Evolutionary conservation across 2,113 vertebrate species (phyloP).

Genomic region (Paracanthobrama guichenoti): DNA sequence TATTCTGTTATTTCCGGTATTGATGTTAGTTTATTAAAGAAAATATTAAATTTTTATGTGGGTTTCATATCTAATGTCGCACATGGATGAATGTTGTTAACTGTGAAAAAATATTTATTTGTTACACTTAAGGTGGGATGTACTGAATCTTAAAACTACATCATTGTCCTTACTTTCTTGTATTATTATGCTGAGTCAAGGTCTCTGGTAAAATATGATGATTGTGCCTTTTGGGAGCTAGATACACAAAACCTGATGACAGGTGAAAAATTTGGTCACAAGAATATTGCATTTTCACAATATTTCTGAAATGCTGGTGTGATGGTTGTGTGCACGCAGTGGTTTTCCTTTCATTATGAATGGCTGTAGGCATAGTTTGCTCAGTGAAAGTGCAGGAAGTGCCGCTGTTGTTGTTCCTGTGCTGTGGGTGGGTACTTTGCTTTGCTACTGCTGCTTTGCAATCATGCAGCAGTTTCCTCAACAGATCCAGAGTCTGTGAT

Average conservation of each 20-base stretch:
- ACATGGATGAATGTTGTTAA: neutral
- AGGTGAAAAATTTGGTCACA: slow-evolving; percentile 27
- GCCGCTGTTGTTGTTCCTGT: slow-evolving; percentile 39
- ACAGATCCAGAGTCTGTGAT: slow-evolving; percentile 24
- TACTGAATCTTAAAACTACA: slow-evolving; percentile 18
- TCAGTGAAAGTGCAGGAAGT: slow-evolving; percentile 15
- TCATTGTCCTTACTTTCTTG: slow-evolving; percentile 8
- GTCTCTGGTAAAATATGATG: slow-evolving; percentile 37
- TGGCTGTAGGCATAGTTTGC: slow-evolving; percentile 18
- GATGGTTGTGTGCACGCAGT: neutral
- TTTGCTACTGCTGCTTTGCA: neutral
- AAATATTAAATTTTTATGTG: too few relatives aligned
- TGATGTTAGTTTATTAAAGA: neutral
- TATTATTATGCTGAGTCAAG: slow-evolving; percentile 32
- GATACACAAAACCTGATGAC: slow-evolving; percentile 36
- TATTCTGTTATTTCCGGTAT: neutral
- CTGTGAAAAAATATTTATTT: slow-evolving; percentile 6
- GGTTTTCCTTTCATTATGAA: slow-evolving; percentile 33
- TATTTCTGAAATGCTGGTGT: slow-evolving; percentile 19
- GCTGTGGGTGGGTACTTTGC: neutral
- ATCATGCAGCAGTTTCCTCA: neutral
- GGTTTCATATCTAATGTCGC: neutral
- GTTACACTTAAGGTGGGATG: neutral
- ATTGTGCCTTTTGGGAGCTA: slow-evolving; percentile 26
- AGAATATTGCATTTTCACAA: slow-evolving; percentile 25